phyloP scores from a whole-genome alignment of 1,140 invertebrate genomes.

The Neelides sp. region DNA sequence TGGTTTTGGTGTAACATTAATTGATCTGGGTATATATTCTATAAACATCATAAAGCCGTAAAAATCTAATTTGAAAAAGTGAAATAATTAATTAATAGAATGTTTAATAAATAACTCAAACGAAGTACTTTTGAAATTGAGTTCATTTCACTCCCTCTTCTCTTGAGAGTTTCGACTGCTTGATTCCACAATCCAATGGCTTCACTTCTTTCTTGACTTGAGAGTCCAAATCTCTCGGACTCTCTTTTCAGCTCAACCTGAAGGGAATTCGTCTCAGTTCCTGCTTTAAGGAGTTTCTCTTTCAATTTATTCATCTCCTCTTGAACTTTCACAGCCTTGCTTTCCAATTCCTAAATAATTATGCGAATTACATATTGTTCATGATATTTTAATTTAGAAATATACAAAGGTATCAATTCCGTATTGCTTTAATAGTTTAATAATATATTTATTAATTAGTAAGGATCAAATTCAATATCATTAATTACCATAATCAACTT shows the following conservation, averaged over 20 bases:
- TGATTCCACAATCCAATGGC: slow-evolving; percentile 19
- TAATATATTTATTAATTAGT: background rate
- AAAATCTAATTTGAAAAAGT: too few species aligned
- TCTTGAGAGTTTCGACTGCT: slow-evolving; percentile 17
- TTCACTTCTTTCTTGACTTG: slow-evolving; percentile 16
- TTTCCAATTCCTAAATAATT: too few species aligned
- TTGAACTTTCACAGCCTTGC: background rate
- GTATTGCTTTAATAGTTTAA: background rate
- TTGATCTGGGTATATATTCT: too few species aligned
- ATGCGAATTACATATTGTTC: too few species aligned
- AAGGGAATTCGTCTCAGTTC: background rate
- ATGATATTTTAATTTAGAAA: slow-evolving; percentile 4
- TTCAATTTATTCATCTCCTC: background rate
- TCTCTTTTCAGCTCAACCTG: slow-evolving; percentile 9
- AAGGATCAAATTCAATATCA: background rate
- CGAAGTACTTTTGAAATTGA: slow-evolving; percentile 14
- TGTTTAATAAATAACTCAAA: too few species aligned
- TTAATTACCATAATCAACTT: slow-evolving; percentile 14
- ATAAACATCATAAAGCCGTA: too few species aligned
- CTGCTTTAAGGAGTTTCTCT: background rate
- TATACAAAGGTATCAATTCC: background rate
- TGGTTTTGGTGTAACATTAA: too few species aligned
- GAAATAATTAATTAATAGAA: too few species aligned
- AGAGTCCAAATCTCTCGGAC: slow-evolving; percentile 6
- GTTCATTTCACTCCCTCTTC: slow-evolving; percentile 18